A percentile compares a stretch with the other conserved stretches of the same genome.
phyloP scores from a whole-genome alignment of 2,888 invertebrate species.

The Eupithecia vulgata region DNA sequence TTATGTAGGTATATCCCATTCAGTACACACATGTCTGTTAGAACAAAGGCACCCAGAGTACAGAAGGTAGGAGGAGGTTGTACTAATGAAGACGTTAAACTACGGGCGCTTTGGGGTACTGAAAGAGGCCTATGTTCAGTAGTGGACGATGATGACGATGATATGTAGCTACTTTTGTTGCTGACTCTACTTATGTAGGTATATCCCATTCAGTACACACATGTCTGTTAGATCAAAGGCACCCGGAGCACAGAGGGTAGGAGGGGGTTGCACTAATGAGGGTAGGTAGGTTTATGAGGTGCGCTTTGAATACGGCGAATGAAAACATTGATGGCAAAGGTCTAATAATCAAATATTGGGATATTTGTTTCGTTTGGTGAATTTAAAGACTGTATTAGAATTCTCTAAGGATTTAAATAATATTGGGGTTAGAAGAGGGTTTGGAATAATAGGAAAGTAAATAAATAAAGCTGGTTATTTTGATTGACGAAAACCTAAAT shows the following conservation, averaged over 20 bases:
- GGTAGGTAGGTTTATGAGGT: not conserved
- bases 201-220: not conserved
- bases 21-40: not conserved
- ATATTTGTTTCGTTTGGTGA: not conserved
- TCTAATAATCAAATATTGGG: slow-evolving; percentile 4
- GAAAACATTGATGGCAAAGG: slow-evolving; percentile 3
- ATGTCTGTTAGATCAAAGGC: slow-evolving; percentile 4
- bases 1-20: not conserved
- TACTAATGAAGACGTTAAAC: not conserved
- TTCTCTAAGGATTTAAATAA: too few relatives aligned
- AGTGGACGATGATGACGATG: not conserved
- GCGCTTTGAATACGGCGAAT: slow-evolving; percentile 9
- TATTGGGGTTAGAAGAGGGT: too few relatives aligned
- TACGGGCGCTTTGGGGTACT: too few relatives aligned
- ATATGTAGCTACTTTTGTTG: not conserved
- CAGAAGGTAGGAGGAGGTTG: not conserved
- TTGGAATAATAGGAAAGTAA: not conserved
- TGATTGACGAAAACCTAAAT: too few relatives aligned
- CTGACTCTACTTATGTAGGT: not conserved
- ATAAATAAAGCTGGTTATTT: not conserved
- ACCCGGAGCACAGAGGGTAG: slow-evolving; percentile 5
- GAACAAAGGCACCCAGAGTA: not conserved
- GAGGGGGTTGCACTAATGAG: slow-evolving; percentile 6
- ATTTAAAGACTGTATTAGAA: not conserved
- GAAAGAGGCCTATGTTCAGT: not conserved